Evolutionary conservation across 2,797 vertebrate genomes (phyloP).

Genomic region (Pantherophis vulpinus): DNA sequence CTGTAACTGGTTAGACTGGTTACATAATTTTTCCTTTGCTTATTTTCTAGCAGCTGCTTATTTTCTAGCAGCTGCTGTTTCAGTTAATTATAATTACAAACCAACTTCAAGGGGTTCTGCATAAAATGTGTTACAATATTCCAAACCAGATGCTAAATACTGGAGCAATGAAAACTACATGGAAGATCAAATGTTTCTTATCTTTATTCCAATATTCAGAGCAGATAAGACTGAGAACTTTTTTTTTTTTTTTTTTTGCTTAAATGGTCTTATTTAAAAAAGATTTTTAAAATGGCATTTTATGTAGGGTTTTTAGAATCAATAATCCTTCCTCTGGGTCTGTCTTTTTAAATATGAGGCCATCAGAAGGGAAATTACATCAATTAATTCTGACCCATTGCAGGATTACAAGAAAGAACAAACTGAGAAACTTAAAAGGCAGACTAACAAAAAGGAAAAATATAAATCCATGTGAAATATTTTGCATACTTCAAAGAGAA

Average conservation of each 20-base stretch:
- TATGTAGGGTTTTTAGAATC: neutral
- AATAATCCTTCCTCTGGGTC: neutral
- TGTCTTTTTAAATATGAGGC: conserved; percentile 35
- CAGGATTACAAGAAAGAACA: conserved; percentile 48
- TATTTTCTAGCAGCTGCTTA: neutral
- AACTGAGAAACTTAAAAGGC: conserved; percentile 48
- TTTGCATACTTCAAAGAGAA: conserved; percentile 58
- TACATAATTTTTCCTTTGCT: neutral
- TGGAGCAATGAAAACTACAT: neutral
- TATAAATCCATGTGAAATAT: conserved; percentile 49
- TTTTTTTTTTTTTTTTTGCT: neutral
- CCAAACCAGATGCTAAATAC: neutral
- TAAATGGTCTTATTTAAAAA: neutral
- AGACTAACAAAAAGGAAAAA: conserved; percentile 9
- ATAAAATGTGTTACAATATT: neutral
- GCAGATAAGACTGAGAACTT: neutral
- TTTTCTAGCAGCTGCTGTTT: neutral
- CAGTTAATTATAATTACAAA: neutral
- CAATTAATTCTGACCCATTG: conserved; percentile 50
- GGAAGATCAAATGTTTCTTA: neutral
- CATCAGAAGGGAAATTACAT: conserved; percentile 52
- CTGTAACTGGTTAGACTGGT: neutral
- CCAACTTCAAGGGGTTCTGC: neutral
- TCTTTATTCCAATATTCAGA: neutral
- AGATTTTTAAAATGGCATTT: neutral